phyloP scores from a whole-genome alignment of 2,113 vertebrate genomes.

The Calidris pugnax region DNA sequence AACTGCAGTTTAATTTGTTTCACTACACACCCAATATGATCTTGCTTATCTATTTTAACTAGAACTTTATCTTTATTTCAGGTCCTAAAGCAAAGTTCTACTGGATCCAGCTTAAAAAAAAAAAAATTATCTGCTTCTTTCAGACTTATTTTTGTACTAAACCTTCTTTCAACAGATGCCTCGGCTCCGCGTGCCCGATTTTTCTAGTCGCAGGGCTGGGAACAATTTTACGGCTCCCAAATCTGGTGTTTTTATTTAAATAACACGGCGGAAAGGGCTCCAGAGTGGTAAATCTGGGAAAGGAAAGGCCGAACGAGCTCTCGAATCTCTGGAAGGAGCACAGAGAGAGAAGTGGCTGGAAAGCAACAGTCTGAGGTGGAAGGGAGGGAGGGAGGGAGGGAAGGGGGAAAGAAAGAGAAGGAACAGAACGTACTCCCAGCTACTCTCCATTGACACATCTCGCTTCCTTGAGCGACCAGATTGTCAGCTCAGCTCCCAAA shows the following conservation, averaged over 20 bases:
- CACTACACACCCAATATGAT: background rate
- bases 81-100: background rate
- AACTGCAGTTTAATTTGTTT: background rate
- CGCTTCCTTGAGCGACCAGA: background rate
- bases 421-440: background rate
- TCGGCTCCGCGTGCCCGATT: background rate
- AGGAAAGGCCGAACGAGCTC: accelerated
- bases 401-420: background rate
- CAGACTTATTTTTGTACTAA: background rate
- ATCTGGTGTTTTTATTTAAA: background rate
- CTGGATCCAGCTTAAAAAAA: accelerated
- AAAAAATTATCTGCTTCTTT: background rate
- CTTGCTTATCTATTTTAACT: background rate
- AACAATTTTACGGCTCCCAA: background rate
- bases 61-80: background rate
- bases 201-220: background rate
- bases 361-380: background rate
- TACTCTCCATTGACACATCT: background rate
- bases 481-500: background rate
- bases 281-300: background rate
- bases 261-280: background rate
- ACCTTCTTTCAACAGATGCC: background rate
- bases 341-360: background rate
- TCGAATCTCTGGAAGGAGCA: background rate
- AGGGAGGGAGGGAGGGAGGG: accelerated